Base-by-base conservation (phyloP, 2,113 vertebrate species). In the Astatotilapia flaviijosephi region DNA sequence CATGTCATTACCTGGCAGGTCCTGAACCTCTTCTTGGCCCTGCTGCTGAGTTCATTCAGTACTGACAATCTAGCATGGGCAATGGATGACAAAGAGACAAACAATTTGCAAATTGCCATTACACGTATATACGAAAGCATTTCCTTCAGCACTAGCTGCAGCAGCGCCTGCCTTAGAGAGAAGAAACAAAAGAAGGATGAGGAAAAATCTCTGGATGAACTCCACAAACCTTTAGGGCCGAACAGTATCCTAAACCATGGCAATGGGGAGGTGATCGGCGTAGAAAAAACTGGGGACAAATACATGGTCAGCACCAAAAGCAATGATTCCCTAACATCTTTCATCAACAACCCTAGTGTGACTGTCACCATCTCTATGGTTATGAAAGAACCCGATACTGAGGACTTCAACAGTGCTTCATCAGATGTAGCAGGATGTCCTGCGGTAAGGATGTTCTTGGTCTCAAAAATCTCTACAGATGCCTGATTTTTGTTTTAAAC, bases 11-110 rank as follows among this genome's bases (percentile, higher is more conserved):
- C 89, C 40, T 62, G 5, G 13, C 84, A 99, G 99, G 97, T 99
- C 90, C 95, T 99, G 93, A 99, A 99, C 91, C 96, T 99, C 70
- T 99, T 99, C 96, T 91, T 99, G 95, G 99, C 99, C 86, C 96
- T 99, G 95, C 96, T 99, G 73, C 95, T 99, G 92, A 99, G 99
- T 93, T 99, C 99, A 2, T 99, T 99, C 95, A 99, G 99, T 88
- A 98, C 98, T 13, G 98, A 99, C 94, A 99, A 99, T 89, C 97
- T 99, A 87, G 96, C 97, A 19, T 96, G 96, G 58, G 96, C 94
- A 0, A 98, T 98, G 0, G 97, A 98, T 4, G 98, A 99, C 79
- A 96, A 93, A 1, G 98, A 99, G 84, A 97, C 96, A 94, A 99
- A 99, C 94, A 99, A 99, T 88, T 94, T 99, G 33, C 97, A 98